phyloP scores from a whole-genome alignment of 2,797 vertebrate genomes.

The Sebastes baramenuke region DNA sequence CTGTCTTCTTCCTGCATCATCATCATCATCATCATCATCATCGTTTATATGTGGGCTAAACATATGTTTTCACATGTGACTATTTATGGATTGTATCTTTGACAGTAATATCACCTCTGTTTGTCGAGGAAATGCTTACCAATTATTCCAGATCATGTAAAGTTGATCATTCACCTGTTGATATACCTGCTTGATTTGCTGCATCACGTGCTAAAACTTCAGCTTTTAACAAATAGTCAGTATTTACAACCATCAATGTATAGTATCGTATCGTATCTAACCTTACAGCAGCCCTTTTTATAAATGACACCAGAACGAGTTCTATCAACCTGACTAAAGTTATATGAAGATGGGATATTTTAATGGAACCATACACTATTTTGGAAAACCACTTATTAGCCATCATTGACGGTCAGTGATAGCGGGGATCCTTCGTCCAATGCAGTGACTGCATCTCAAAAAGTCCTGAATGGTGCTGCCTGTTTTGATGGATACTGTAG shows the following conservation, averaged over 20 bases:
- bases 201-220: neutral
- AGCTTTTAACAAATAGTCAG: neutral
- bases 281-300: neutral
- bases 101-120: neutral
- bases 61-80: neutral
- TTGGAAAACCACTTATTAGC: neutral
- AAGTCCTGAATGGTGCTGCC: neutral
- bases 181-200: neutral
- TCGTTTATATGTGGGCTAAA: neutral
- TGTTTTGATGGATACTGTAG: neutral
- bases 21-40: neutral
- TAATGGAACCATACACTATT: neutral
- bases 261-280: neutral
- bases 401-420: neutral
- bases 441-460: neutral
- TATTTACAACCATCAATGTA: neutral
- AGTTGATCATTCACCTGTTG: neutral
- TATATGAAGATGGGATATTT: neutral
- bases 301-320: neutral
- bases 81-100: neutral
- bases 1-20: neutral
- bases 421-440: accelerated
- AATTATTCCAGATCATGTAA: neutral
- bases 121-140: neutral
- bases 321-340: neutral